Evolutionary conservation across 2,888 invertebrate species (phyloP).

Genomic region (Metellina segmentata): DNA sequence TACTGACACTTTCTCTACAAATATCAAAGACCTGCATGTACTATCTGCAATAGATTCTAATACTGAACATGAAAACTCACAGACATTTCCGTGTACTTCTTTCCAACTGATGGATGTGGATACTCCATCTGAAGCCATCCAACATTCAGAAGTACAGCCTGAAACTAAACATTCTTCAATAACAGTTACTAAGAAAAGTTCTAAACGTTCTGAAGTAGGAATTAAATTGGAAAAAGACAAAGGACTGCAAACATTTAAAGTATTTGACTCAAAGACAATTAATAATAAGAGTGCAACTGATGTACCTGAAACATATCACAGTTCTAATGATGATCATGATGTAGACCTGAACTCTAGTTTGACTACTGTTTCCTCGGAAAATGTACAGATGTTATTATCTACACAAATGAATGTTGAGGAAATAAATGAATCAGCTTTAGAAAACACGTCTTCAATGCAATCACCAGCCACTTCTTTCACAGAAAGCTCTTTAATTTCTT

Average conservation of each 20-base stretch:
- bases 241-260: background rate
- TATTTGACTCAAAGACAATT: background rate
- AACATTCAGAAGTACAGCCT: background rate
- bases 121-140: background rate
- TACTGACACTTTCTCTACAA: background rate
- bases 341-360: background rate
- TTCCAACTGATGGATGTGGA: background rate
- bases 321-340: background rate
- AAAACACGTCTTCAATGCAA: background rate
- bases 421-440: background rate
- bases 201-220: background rate
- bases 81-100: background rate
- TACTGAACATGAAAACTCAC: background rate
- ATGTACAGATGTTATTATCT: background rate
- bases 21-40: background rate
- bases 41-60: background rate
- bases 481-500: background rate
- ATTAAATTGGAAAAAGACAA: background rate
- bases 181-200: background rate
- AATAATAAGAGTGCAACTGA: background rate
- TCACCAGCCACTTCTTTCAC: background rate
- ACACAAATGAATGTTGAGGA: background rate
- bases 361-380: background rate
- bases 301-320: background rate
- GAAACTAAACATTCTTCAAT: background rate